Evolutionary conservation across 2,797 vertebrate genomes (phyloP).

Genomic region (Martes flavigula): DNA sequence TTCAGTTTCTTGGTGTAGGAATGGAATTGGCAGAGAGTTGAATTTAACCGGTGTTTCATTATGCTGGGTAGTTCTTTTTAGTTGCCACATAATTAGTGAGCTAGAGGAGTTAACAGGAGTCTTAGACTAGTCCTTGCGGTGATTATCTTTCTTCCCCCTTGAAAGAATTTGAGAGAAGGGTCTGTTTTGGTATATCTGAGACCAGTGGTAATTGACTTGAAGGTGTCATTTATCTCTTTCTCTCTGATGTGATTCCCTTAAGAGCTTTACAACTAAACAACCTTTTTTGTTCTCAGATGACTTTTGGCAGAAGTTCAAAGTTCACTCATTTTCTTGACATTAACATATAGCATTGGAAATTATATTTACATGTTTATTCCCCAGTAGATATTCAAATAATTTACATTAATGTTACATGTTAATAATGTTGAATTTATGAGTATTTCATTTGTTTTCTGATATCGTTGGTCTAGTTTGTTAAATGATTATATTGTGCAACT

Average conservation of each 20-base stretch:
- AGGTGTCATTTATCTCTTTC: slow-evolving; percentile 24
- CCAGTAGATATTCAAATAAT: slow-evolving; percentile 16
- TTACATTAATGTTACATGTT: neutral
- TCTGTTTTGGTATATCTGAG: neutral
- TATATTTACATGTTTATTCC: neutral
- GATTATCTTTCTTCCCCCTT: neutral
- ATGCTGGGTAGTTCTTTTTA: neutral
- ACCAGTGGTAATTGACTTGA: neutral
- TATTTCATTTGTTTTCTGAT: slow-evolving; percentile 16
- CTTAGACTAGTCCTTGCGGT: neutral
- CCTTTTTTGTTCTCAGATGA: slow-evolving; percentile 10
- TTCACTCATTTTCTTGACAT: neutral
- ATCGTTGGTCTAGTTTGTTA: neutral
- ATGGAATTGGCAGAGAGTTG: neutral
- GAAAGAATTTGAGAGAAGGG: neutral
- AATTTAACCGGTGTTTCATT: neutral
- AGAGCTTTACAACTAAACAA: neutral
- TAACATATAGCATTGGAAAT: slow-evolving; percentile 14
- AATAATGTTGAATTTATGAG: neutral
- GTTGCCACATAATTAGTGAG: neutral
- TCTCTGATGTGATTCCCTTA: slow-evolving; percentile 30
- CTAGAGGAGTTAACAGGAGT: neutral
- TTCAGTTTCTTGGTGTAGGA: neutral
- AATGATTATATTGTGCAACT: neutral
- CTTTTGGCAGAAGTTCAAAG: slow-evolving; percentile 42